A percentile compares a stretch with the other conserved stretches of the same genome.
Conservation (phyloP, 2,888 invertebrate species). For the Callyntrura guangdongensis region DNA sequence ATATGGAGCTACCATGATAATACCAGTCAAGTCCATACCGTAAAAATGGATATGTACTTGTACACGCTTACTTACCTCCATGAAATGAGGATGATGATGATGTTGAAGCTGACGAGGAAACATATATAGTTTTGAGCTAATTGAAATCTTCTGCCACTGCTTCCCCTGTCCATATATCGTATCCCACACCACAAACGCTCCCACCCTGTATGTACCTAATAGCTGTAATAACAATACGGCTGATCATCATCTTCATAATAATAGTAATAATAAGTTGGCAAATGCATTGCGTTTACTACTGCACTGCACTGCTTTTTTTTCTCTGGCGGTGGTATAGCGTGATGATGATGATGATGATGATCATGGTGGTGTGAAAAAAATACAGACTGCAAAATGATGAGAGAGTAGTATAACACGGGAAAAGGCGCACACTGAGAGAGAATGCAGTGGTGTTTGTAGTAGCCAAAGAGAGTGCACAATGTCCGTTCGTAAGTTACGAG, state of each 20-base stretch:
- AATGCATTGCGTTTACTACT: conserved; percentile 32
- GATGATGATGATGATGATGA: too few relatives aligned
- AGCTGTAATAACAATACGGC: conserved; percentile 26
- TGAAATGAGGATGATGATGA: conserved; percentile 20
- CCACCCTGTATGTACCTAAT: background rate
- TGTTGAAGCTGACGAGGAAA: background rate
- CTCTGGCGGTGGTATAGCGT: background rate
- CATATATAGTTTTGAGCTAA: conserved; percentile 58
- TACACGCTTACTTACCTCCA: conserved; percentile 17
- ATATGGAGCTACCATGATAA: conserved; percentile 53
- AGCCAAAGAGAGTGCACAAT: background rate
- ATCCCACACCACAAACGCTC: conserved; percentile 3
- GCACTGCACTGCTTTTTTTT: background rate
- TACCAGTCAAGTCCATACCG: conserved; percentile 12
- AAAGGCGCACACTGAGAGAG: background rate
- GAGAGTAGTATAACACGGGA: too few relatives aligned
- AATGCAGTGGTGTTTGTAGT: background rate
- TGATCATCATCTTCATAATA: conserved; percentile 35
- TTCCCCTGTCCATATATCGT: background rate
- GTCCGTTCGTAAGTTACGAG: too few relatives aligned
- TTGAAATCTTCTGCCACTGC: conserved; percentile 59
- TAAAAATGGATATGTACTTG: background rate
- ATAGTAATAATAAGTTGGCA: conserved; percentile 44
- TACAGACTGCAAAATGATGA: background rate
- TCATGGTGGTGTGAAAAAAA: background rate